A percentile compares a stretch with the other conserved stretches of the same genome.
phyloP scores from a whole-genome alignment of 2,888 invertebrate species.

The Caenorhabditis sulstoni region DNA sequence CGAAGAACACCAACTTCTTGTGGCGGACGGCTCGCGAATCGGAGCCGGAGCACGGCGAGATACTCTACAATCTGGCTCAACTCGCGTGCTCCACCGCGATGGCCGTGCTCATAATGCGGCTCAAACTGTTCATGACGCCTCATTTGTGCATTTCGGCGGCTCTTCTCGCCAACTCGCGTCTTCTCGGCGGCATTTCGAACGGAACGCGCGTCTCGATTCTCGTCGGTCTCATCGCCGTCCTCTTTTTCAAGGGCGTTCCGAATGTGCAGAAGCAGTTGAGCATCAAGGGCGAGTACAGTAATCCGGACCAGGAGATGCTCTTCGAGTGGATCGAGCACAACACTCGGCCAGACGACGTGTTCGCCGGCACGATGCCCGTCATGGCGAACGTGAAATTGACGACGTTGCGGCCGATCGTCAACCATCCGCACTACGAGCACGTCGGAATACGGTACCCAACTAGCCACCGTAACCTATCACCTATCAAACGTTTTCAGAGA shows the following conservation, averaged over 20 bases:
- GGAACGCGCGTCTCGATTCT: conserved; percentile 33
- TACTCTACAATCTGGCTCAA: conserved; percentile 86
- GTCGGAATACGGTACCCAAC: conserved; percentile 87
- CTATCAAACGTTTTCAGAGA: conserved; percentile 83
- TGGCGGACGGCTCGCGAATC: conserved; percentile 17
- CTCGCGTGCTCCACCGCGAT: conserved; percentile 86
- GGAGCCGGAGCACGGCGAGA: conserved; percentile 60
- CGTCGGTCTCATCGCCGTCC: conserved; percentile 37
- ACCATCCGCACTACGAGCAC: conserved; percentile 92
- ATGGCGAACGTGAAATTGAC: conserved; percentile 89
- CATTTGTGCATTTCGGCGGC: conserved; percentile 88
- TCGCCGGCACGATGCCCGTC: conserved; percentile 91
- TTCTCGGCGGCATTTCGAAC: conserved; percentile 28
- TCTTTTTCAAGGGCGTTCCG: conserved; percentile 44
- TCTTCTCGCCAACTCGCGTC: conserved; percentile 83
- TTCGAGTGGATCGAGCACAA: conserved; percentile 87
- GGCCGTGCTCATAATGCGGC: conserved; percentile 88
- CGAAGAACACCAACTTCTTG: conserved; percentile 40
- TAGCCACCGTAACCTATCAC: background rate
- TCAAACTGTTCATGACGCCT: conserved; percentile 88
- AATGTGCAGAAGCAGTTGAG: conserved; percentile 81
- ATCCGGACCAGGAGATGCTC: conserved; percentile 87
- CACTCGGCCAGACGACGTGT: conserved; percentile 85
- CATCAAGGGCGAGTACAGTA: conserved; percentile 86
- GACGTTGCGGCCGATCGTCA: conserved; percentile 88